phyloP scores from a whole-genome alignment of 1,140 invertebrate species.

The Atta colombica region DNA sequence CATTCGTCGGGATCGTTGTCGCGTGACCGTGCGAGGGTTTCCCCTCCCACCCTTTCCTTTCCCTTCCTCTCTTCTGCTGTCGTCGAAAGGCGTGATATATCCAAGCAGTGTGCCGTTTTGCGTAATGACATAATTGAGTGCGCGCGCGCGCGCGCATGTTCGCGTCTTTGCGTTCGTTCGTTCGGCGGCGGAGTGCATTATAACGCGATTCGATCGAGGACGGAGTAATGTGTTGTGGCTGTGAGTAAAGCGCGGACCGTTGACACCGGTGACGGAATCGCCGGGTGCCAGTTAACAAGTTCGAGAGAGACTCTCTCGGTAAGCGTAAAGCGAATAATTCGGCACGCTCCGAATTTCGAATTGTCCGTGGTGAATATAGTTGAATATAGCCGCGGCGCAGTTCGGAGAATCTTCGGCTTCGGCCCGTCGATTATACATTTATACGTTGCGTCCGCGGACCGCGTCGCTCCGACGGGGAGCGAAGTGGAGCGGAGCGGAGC shows the following conservation, averaged over 20 bases:
- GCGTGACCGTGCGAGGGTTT: not conserved
- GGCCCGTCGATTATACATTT: conserved; percentile 37
- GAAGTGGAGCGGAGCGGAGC: not conserved
- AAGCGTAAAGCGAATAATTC: not conserved
- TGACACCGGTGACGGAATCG: conserved; percentile 57
- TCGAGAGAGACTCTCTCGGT: not conserved
- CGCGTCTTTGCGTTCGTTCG: conserved; percentile 30
- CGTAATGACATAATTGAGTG: conserved; percentile 69
- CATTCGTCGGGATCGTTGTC: conserved; percentile 4
- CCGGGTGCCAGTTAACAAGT: conserved; percentile 17
- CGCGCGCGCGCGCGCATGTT: not conserved
- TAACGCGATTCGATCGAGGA: conserved; percentile 22
- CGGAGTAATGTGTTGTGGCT: conserved; percentile 25
- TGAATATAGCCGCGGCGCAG: not conserved
- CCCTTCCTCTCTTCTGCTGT: not conserved
- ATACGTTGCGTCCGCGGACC: not conserved
- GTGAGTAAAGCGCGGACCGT: conserved; percentile 59
- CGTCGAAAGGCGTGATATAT: conserved; percentile 14
- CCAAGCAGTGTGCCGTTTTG: conserved; percentile 13
- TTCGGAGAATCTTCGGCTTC: conserved; percentile 11
- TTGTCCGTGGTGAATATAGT: not conserved
- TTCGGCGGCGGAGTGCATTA: conserved; percentile 25
- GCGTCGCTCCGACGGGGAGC: not conserved
- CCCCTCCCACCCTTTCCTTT: not conserved
- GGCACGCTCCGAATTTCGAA: not conserved